Evolutionary conservation across 1,140 invertebrate genomes (phyloP), one percentile per base, ranked within the genome.

Genomic region (Hesperophylax magnus): DNA sequence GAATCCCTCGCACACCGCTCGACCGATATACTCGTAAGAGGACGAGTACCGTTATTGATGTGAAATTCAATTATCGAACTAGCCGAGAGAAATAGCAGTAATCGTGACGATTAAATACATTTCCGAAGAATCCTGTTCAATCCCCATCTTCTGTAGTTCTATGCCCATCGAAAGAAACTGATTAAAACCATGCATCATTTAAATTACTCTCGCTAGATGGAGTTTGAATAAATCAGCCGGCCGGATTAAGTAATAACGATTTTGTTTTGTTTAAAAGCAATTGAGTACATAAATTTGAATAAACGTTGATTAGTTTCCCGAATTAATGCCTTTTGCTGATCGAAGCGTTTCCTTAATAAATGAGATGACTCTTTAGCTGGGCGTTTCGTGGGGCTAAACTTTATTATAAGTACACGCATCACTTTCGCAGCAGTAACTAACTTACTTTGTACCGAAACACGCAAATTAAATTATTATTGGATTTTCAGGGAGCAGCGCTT

Each of bases 41-140:
- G 31, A 15, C 11, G 31, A 79, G 53, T 39, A 71, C 54, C 77
- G 77, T 78, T 69, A 69, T 78, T 54, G 77, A 78, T 78, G 60
- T 56, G 65, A 58, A 69, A 72, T 79, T 79, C 77, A 79, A 79
- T 79, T 79, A 79, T 18, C 53, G 65, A 11, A 53, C 18, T 20
- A 17, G 58, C 24, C 34, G 47, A 53, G 47, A 24, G 47, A 53
- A 72, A 72, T 39, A 47, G 39, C 34, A 3, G 24, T 72, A 52
- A 72, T 72, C 53, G 69, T 72, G 69, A 53, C 69, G 69, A 72
- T 72, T 72, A 53, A 72, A 53, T 2, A 39, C 63, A 39, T 31
- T 67, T 67, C 63, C 34, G 27, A 67, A 72, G 34, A 24, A 72
- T 52, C 14, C 7, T 18, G 34, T 18, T 18, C 69, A 3, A 6